A percentile compares a stretch with the other conserved stretches of the same genome.
Conservation (phyloP, 23 tunicate genomes). For the Botrylloides violaceus region DNA sequence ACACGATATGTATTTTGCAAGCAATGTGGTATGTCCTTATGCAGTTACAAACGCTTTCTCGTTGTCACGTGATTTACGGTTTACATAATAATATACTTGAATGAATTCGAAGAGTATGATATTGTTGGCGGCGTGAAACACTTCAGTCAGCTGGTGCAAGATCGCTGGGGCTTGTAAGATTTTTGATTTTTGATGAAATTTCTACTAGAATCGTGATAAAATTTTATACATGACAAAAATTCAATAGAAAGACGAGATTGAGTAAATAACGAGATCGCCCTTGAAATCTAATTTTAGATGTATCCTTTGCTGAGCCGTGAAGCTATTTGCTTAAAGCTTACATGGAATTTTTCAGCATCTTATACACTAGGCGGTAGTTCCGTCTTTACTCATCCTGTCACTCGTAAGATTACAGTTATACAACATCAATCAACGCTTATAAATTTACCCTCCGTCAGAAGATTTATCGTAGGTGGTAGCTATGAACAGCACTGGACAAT, state of each 20-base stretch:
- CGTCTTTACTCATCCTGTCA: not conserved
- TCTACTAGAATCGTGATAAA: not conserved
- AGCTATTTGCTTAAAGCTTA: not conserved
- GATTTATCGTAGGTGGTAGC: too few relatives aligned
- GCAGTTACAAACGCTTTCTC: too few relatives aligned
- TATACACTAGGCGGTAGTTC: not conserved
- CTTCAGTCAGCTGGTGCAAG: too few relatives aligned
- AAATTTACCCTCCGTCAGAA: too few relatives aligned
- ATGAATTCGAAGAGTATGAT: not conserved
- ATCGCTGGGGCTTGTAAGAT: not conserved
- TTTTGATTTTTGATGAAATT: not conserved
- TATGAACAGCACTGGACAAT: too few relatives aligned
- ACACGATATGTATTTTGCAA: too few relatives aligned
- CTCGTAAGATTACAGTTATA: not conserved
- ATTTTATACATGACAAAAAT: not conserved
- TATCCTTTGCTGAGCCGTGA: not conserved
- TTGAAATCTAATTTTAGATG: not conserved
- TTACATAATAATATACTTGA: not conserved
- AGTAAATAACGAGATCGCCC: not conserved
- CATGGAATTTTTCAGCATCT: not conserved
- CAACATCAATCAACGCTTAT: not conserved
- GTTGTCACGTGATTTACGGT: not conserved
- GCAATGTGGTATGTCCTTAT: too few relatives aligned
- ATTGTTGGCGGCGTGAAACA: not conserved
- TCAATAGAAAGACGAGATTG: not conserved